phyloP scores from a whole-genome alignment of 2,113 vertebrate species.

The Reinhardtius hippoglossoides region DNA sequence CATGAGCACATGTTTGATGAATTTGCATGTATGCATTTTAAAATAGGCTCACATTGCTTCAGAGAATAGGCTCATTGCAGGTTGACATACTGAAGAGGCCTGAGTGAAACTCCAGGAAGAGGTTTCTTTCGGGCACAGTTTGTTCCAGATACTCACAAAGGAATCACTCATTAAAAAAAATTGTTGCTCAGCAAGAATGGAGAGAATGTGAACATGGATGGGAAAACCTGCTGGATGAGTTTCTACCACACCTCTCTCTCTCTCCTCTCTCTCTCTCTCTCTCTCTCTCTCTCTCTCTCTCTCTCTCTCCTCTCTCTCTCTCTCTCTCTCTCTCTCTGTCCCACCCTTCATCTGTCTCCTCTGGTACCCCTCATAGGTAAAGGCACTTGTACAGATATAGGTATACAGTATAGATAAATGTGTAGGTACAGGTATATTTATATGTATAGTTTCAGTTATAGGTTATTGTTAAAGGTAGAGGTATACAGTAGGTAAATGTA shows the following conservation, averaged over 20 bases:
- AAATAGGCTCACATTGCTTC: background rate
- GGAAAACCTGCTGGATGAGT: slow-evolving; percentile 52
- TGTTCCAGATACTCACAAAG: slow-evolving; percentile 37
- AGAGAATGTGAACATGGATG: slow-evolving; percentile 35
- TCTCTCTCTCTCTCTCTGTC: background rate
- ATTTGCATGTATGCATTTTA: background rate
- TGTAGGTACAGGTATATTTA: no score
- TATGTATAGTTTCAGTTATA: no score
- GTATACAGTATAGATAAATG: no score
- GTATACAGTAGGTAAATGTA: no score
- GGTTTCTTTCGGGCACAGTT: slow-evolving; percentile 6
- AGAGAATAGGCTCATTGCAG: background rate
- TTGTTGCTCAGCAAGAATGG: slow-evolving; percentile 61
- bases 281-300: background rate
- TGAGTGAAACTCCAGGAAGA: slow-evolving; percentile 18
- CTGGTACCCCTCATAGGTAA: background rate
- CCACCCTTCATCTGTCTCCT: background rate
- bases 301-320: slow-evolving; percentile 7
- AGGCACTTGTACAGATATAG: no score
- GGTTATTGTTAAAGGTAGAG: no score
- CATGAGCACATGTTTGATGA: slow-evolving; percentile 2
- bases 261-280: slow-evolving; percentile 11
- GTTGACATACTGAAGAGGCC: background rate
- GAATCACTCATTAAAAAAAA: slow-evolving; percentile 38
- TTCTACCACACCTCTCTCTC: background rate